Percentiles rank a stretch among this genome's conserved stretches.
Conservation (phyloP, 1,140 invertebrate species). For the Lepidurus arcticus region DNA sequence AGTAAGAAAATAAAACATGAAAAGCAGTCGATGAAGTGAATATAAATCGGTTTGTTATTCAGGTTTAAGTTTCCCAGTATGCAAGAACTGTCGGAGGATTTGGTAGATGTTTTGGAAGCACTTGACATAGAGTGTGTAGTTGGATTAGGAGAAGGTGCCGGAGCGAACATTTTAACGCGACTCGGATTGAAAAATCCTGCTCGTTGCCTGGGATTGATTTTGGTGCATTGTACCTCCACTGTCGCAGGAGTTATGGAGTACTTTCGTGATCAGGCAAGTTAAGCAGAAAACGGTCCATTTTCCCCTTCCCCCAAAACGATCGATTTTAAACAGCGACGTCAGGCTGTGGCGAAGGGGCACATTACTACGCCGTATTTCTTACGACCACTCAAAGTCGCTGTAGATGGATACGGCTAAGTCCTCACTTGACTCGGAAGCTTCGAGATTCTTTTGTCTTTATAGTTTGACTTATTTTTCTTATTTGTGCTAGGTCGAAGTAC, state of each 20-base stretch:
- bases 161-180: slow-evolving; percentile 77
- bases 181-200: slow-evolving; percentile 74
- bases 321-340: background rate
- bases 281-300: background rate
- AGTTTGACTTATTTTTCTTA: too few species aligned
- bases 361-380: too few species aligned
- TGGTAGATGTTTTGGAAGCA: slow-evolving; percentile 73
- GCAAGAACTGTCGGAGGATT: slow-evolving; percentile 74
- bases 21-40: background rate
- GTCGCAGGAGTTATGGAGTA: slow-evolving; percentile 80
- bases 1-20: slow-evolving; percentile 48
- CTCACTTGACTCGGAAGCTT: too few species aligned
- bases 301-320: background rate
- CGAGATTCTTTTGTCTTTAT: too few species aligned
- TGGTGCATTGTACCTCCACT: slow-evolving; percentile 83
- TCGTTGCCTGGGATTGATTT: slow-evolving; percentile 66
- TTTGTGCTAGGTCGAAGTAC: too few species aligned
- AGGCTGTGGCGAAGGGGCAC: background rate
- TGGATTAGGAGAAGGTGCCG: slow-evolving; percentile 80
- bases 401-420: too few species aligned
- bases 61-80: slow-evolving; percentile 75
- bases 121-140: slow-evolving; percentile 71
- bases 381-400: too few species aligned
- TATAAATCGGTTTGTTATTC: slow-evolving; percentile 39
- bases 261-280: slow-evolving; percentile 68